Evolutionary conservation across 1,140 invertebrate species (phyloP).

Genomic region (Drosophila trapezifrons): DNA sequence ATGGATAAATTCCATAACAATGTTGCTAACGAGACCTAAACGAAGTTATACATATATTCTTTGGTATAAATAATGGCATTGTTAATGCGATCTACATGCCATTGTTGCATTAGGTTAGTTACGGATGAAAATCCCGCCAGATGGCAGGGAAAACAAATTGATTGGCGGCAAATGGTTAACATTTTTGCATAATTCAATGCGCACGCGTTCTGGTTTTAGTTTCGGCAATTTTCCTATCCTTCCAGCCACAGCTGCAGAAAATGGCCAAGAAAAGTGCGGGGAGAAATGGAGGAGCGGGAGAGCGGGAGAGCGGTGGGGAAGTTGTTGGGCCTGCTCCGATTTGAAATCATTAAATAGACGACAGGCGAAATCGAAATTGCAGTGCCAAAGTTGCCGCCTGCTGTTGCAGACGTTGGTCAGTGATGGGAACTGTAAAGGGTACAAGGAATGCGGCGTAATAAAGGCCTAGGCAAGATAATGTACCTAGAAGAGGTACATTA

Average conservation of each 20-base stretch:
- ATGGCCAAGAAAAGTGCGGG: slow-evolving; percentile 33
- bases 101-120: slow-evolving; percentile 22
- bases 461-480: neutral
- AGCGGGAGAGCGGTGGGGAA: slow-evolving; percentile 13
- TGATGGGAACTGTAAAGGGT: slow-evolving; percentile 4
- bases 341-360: slow-evolving; percentile 72
- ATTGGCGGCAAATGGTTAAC: slow-evolving; percentile 55
- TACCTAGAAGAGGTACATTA: neutral
- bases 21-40: slow-evolving; percentile 14
- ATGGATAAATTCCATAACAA: neutral
- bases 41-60: slow-evolving; percentile 1
- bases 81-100: slow-evolving; percentile 26
- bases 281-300: neutral
- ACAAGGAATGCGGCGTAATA: neutral
- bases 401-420: slow-evolving; percentile 34
- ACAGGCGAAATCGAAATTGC: slow-evolving; percentile 68
- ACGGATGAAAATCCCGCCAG: slow-evolving; percentile 22
- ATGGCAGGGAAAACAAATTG: slow-evolving; percentile 38
- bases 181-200: slow-evolving; percentile 72
- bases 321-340: slow-evolving; percentile 52
- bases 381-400: slow-evolving; percentile 57
- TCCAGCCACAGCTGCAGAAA: slow-evolving; percentile 54
- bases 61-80: slow-evolving; percentile 19
- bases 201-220: slow-evolving; percentile 66
- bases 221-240: slow-evolving; percentile 55